Base-by-base conservation (phyloP, 2,113 vertebrate species). In the Protobothrops flavoviridis region DNA sequence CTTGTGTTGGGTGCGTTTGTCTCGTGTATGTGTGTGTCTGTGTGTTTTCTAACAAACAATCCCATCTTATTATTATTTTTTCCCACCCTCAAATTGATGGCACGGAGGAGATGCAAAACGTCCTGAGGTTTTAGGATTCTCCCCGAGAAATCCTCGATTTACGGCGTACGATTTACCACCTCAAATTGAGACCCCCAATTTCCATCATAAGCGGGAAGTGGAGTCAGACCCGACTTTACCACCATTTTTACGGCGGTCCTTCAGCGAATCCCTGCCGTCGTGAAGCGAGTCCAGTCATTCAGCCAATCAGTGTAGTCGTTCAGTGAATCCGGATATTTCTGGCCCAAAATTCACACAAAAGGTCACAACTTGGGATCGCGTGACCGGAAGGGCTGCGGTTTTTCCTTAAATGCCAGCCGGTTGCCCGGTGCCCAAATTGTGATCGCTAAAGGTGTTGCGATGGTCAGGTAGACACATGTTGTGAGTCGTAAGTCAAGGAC, bases 1-100 rank as follows among this genome's bases (percentile, higher is more conserved):
- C 94, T 91, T 52, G 92, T 88, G 0, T 94, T 96, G 20, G 13
- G 29, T 39, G 45, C 11, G 45, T n/a, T 4, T 20, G 48, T 50
- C 48, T 50, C 9, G 13, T 33, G 21, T 29, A 50, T 24, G 1
- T 15, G 3, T 23, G 2, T 21, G 20, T 20, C 23, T 85, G 33
- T 26, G 1, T 17, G 1, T 4, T 29, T 0, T 15, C 45, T 26
- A 20, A 21, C 8, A 15, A 3, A 29, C 55, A 24, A 52, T 43
- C 3, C 52, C 87, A 21, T n/a, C 21, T 45, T 45, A 45, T 45
- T 2, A 4, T 50, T 50, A 6, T 9, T 74, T 23, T 74, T 3
- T 17, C 3, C 4, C 26, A 12, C 13, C 21, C 15, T 1, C 12
- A 86, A 48, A 21, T 43, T 1, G 33, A 5, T 23, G 1, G 17